These are phyloP conservation scores for Pristionchus arcanus DNA, from an alignment of 2,888 invertebrate genomes.

Conservation along the genomic window DNA sequence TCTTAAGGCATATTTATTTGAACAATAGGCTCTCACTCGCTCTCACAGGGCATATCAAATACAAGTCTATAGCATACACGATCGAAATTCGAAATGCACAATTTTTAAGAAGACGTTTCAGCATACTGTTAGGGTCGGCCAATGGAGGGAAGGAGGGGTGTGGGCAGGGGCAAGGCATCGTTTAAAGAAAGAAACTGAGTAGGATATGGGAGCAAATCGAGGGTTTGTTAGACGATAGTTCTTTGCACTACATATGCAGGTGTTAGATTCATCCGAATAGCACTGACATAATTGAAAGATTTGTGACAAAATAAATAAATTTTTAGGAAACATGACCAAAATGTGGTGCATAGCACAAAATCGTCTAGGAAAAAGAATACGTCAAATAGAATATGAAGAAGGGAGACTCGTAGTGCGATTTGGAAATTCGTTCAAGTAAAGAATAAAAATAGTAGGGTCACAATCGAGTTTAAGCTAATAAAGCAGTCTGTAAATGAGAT, in stretches of 20 bases:
- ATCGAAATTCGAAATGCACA: not conserved
- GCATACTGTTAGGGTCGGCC: not conserved
- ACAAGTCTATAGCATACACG: not conserved
- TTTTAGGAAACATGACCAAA: conserved; percentile 18
- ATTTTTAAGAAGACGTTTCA: not conserved
- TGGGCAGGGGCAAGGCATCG: conserved; percentile 14
- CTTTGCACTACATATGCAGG: conserved; percentile 28
- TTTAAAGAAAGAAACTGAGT: not conserved
- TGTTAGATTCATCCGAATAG: conserved; percentile 26
- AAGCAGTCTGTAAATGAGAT: conserved; percentile 15
- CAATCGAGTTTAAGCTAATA: not conserved
- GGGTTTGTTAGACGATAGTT: not conserved
- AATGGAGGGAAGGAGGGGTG: not conserved
- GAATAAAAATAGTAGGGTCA: not conserved
- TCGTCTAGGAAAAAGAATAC: conserved; percentile 9
- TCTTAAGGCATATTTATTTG: not conserved
- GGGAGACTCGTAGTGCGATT: conserved; percentile 14
- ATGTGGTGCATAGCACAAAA: conserved; percentile 48
- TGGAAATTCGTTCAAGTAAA: not conserved
- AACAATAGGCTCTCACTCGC: conserved; percentile 25
- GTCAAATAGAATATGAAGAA: not conserved
- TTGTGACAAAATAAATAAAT: conserved; percentile 6
- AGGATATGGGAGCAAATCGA: not conserved
- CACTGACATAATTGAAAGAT: not conserved
- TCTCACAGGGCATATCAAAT: conserved; percentile 29